These are phyloP conservation scores for Setipinna tenuifilis DNA, from an alignment of 2,797 vertebrate species.

Conservation along the genomic window DNA sequence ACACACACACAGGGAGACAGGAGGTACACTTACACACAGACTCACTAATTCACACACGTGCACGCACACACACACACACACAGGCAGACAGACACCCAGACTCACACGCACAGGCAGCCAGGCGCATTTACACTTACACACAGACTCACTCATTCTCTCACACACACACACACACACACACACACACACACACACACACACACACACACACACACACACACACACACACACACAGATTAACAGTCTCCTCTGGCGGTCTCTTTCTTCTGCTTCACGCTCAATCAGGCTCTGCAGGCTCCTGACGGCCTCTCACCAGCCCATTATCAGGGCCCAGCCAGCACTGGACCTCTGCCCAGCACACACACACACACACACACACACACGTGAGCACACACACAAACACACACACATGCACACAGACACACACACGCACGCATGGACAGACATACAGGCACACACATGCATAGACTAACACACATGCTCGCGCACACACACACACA, in stretches of 20 bases:
- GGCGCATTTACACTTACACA: too few species aligned
- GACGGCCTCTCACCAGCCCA: slow-evolving; percentile 68
- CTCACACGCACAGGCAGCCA: slow-evolving; percentile 64
- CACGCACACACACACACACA: too few species aligned
- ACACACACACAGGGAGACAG: slow-evolving; percentile 39
- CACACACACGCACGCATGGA: too few species aligned
- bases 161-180: too few species aligned
- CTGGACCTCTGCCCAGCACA: slow-evolving; percentile 69
- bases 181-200: too few species aligned
- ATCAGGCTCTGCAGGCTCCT: slow-evolving; percentile 69
- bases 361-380: slow-evolving; percentile 49
- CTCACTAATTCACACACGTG: too few species aligned
- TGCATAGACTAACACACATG: background rate
- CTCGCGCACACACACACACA: too few species aligned
- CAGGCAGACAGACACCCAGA: slow-evolving; percentile 35
- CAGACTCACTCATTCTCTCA: too few species aligned
- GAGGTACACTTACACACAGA: too few species aligned
- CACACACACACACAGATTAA: slow-evolving; percentile 57
- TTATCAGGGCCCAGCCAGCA: slow-evolving; percentile 71
- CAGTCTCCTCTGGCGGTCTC: slow-evolving; percentile 51
- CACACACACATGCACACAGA: background rate
- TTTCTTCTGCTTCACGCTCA: slow-evolving; percentile 63
- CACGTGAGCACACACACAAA: slow-evolving; percentile 30
- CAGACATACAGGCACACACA: background rate
- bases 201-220: too few species aligned